phyloP scores from a whole-genome alignment of 2,113 vertebrate species.

The Lipophrys pholis region DNA sequence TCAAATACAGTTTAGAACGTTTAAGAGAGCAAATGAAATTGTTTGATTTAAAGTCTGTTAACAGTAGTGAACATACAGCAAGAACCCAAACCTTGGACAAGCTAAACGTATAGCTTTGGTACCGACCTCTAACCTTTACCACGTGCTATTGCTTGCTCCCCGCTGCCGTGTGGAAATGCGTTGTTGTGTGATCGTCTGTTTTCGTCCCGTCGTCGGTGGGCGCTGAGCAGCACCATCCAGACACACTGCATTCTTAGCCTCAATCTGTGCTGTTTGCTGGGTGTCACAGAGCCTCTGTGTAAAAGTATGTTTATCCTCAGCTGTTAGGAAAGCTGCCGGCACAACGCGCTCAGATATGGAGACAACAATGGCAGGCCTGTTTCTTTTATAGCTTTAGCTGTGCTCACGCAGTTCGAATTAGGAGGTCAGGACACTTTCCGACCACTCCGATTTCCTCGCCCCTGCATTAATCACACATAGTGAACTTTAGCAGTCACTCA shows the following conservation, averaged over 20 bases:
- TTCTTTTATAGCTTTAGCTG: slow-evolving; percentile 40
- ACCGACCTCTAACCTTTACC: too few species aligned
- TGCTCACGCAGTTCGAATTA: slow-evolving; percentile 55
- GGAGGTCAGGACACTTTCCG: slow-evolving; percentile 36
- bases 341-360: slow-evolving; percentile 27
- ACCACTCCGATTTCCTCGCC: slow-evolving; percentile 15
- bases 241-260: slow-evolving; percentile 32
- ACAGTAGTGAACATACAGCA: too few species aligned
- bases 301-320: slow-evolving; percentile 52
- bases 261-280: slow-evolving; percentile 39
- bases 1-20: too few species aligned
- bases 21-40: too few species aligned
- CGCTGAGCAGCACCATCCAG: not conserved
- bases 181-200: too few species aligned
- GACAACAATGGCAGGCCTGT: slow-evolving; percentile 63
- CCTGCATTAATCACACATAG: not conserved
- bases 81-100: too few species aligned
- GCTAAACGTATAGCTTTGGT: too few species aligned
- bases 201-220: too few species aligned
- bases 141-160: too few species aligned
- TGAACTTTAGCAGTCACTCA: slow-evolving; percentile 9
- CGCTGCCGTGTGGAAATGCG: too few species aligned
- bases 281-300: slow-evolving; percentile 29
- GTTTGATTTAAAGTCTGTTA: too few species aligned
- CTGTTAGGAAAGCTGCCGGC: slow-evolving; percentile 49